Conservation (phyloP, 2,113 vertebrate genomes). For the Notiomystis cincta region DNA sequence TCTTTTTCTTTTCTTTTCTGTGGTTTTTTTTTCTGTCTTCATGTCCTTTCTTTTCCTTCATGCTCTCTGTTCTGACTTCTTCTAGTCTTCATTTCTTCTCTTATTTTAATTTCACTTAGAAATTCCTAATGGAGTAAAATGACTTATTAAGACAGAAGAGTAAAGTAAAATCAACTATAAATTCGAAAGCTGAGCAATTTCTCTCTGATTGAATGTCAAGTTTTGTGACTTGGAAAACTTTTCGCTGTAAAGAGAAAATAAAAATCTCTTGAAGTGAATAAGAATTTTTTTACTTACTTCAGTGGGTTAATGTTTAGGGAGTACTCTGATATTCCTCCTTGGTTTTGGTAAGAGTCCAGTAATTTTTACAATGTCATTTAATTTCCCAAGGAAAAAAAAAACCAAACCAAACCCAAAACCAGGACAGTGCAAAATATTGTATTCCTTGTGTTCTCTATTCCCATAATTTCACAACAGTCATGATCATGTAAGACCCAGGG, state of each 20-base stretch:
- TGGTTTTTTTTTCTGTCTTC: neutral
- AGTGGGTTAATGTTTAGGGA: neutral
- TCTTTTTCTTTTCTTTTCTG: neutral
- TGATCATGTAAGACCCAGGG: neutral
- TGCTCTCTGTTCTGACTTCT: neutral
- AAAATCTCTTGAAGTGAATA: neutral
- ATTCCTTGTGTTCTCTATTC: neutral
- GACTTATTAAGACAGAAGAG: neutral
- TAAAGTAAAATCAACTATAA: neutral
- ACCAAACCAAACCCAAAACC: rapidly evolving
- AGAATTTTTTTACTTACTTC: neutral
- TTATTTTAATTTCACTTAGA: neutral
- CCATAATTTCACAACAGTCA: neutral
- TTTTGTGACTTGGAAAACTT: neutral
- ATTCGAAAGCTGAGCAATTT: neutral
- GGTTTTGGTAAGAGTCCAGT: neutral
- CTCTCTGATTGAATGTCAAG: neutral
- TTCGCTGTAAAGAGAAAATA: neutral
- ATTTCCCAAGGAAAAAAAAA: neutral
- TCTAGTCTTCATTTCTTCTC: neutral
- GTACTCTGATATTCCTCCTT: neutral
- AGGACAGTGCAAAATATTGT: neutral
- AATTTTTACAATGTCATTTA: neutral
- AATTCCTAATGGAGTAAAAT: neutral
- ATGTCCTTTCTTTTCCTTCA: neutral